Evolutionary conservation across 2,888 invertebrate species (phyloP), one percentile per base, ranked within the genome.

Genomic region (Melinaea marsaeus): DNA sequence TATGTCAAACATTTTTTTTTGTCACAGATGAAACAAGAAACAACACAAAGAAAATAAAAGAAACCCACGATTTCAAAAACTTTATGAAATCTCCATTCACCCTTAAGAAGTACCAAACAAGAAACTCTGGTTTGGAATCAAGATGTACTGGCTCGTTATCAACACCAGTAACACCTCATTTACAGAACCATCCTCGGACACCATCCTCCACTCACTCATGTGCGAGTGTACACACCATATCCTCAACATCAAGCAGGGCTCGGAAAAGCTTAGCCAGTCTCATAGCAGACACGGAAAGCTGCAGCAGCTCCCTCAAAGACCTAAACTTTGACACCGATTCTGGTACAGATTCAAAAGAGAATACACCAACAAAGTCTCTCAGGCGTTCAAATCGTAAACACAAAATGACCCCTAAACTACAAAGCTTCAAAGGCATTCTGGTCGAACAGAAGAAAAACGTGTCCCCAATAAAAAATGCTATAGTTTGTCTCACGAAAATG

Each of bases 231-330:
- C 85, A 88, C 33, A 89, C 90, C 6, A 83, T 79, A 2, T 88
- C 89, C 0, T 90, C 90, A 6, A 86, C 87, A 11, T 86, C 88
- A n/a, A 89, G 89, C 75, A 75, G 80, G 11, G 90, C 89, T 9
- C 78, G 90, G 4, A 89, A 89, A 67, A 88, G 88, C 69, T 77
- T 90, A 4, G 88, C 88, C 57, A 86, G 83, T 69, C 83, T 90
- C 57, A 90, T 89, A 32, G 90, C 90, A 13, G 90, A 91, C 69
- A 86, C 90, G 2, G 91, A 91, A 69, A 91, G 90, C 72, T 91
- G 91, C 72, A 91, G 90, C 74, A 91, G 90, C 71, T 91, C 91
- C 3, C 69, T 91, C 7, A 90, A 91, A 83, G 91, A 90, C 70
- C 78, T 91, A 0, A 91, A 88, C 70, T 91, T 91, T 62, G 87